Evolutionary conservation across 2,888 invertebrate species (phyloP).

Genomic region (Agrilus mali): DNA sequence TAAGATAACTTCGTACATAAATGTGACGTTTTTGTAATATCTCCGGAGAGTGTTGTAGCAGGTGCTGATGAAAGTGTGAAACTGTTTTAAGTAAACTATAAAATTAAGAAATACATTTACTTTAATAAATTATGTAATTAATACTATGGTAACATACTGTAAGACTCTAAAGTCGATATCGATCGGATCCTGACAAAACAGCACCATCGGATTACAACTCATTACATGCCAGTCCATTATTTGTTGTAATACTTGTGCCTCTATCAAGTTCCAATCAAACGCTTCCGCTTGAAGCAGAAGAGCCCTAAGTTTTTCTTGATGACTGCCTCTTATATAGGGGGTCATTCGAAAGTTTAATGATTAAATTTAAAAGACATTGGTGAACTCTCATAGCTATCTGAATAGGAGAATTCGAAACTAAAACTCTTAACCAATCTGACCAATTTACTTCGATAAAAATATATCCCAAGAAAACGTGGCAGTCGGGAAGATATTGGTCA

Average conservation of each 20-base stretch:
- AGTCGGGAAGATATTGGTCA: constrained; percentile 53
- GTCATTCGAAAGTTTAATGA: constrained; percentile 60
- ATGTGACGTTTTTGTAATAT: constrained; percentile 42
- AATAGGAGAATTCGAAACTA: constrained; percentile 30
- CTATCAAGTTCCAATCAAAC: constrained; percentile 54
- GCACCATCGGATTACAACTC: constrained; percentile 56
- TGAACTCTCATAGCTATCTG: constrained; percentile 37
- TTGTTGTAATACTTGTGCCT: constrained; percentile 47
- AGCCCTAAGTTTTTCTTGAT: constrained; percentile 33
- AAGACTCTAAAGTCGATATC: constrained; percentile 46
- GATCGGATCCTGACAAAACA: constrained; percentile 41
- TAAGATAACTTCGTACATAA: constrained; percentile 46
- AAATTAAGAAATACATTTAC: constrained; percentile 4
- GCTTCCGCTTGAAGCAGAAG: constrained; percentile 46
- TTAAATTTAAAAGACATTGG: constrained; percentile 50
- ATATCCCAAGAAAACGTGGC: constrained; percentile 58
- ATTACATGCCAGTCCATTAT: constrained; percentile 63
- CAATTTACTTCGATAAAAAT: constrained; percentile 57
- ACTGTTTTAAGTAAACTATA: constrained; percentile 46
- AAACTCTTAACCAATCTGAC: constrained; percentile 45
- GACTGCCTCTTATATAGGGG: constrained; percentile 47
- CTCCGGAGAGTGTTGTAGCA: constrained; percentile 31
- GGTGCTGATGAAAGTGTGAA: constrained; percentile 40
- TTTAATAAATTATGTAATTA: constrained; percentile 1
- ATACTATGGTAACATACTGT: constrained; percentile 33